A percentile compares a stretch with the other conserved stretches of the same genome.
These are phyloP conservation scores for Varecia variegata DNA, from an alignment of 2,797 vertebrate genomes.

Conservation along the genomic window DNA sequence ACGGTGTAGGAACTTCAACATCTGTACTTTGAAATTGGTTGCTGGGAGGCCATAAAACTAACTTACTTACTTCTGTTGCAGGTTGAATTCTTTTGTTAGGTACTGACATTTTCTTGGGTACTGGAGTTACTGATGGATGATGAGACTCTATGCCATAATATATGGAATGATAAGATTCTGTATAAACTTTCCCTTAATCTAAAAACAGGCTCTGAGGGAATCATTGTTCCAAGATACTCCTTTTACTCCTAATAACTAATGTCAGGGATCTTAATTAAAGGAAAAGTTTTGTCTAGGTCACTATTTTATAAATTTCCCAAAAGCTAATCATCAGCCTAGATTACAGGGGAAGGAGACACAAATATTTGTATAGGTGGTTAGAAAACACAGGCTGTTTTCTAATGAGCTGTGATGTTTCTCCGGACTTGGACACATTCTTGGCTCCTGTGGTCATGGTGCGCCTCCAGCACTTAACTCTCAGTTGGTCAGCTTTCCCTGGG, in stretches of 20 bases:
- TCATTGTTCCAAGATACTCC: neutral
- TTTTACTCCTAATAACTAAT: neutral
- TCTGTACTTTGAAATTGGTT: neutral
- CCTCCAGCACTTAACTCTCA: conserved; percentile 45
- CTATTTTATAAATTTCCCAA: neutral
- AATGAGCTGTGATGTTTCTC: conserved; percentile 52
- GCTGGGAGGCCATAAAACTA: neutral
- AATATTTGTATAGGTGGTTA: conserved; percentile 60
- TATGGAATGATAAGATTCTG: neutral
- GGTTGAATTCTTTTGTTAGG: neutral
- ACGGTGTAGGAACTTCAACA: neutral
- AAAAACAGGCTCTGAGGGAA: neutral
- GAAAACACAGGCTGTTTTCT: conserved; percentile 21
- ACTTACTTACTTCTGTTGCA: neutral
- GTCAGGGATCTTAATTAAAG: conserved; percentile 5
- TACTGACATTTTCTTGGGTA: conserved; percentile 17
- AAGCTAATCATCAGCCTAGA: conserved; percentile 8
- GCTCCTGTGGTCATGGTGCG: neutral
- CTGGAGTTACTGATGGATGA: neutral
- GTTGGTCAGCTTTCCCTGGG: neutral
- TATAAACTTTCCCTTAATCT: neutral
- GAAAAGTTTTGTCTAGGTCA: neutral
- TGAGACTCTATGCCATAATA: neutral
- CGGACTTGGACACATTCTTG: conserved; percentile 51
- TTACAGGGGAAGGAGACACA: neutral